phyloP scores from a whole-genome alignment of 2,113 vertebrate species.

The Percina caprodes region DNA sequence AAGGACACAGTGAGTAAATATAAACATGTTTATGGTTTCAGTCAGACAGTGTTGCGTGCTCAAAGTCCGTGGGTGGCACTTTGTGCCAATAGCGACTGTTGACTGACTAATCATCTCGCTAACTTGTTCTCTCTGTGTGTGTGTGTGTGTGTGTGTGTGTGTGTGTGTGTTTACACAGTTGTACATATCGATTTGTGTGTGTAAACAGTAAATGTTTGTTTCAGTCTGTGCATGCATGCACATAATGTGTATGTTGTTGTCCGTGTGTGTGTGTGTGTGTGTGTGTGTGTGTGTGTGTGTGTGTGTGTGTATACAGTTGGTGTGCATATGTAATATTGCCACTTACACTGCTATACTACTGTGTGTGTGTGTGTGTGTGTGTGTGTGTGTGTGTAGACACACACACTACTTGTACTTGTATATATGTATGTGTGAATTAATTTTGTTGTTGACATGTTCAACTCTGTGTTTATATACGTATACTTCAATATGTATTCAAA shows the following conservation, averaged over 20 bases:
- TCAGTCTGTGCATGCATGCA: background rate
- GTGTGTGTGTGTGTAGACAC: background rate
- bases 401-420: background rate
- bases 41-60: conserved; percentile 36
- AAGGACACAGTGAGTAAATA: conserved; percentile 62
- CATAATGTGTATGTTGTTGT: background rate
- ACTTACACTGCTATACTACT: no score
- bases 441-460: no score
- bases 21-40: conserved; percentile 71
- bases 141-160: conserved; percentile 22
- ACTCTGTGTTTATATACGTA: no score
- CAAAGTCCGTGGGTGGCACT: conserved; percentile 61
- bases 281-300: conserved; percentile 1
- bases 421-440: background rate
- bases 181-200: background rate
- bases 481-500: no score
- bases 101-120: conserved; percentile 44
- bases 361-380: background rate
- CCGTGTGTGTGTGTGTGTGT: conserved; percentile 22
- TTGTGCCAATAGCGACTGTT: conserved; percentile 41
- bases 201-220: background rate
- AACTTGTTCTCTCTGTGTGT: conserved; percentile 13
- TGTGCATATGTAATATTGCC: background rate
- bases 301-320: background rate
- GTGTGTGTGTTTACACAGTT: background rate